Conservation (phyloP, 2,888 invertebrate genomes). For the Bugulina stolonifera region DNA sequence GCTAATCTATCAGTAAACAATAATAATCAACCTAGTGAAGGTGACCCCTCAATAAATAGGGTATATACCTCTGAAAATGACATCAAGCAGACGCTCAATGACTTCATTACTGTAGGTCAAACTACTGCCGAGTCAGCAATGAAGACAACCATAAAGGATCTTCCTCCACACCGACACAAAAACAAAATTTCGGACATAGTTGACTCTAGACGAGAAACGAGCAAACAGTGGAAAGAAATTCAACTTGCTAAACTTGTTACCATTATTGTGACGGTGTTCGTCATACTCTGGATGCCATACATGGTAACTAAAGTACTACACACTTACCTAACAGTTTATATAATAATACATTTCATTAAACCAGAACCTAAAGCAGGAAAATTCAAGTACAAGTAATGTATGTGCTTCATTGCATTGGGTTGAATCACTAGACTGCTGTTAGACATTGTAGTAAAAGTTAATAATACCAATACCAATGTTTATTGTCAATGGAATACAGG, state of each 20-base stretch:
- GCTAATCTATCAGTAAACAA: too few relatives aligned
- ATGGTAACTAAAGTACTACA: conserved; percentile 1
- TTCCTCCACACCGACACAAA: not conserved
- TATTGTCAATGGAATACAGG: too few relatives aligned
- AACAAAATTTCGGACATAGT: not conserved
- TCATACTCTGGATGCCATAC: conserved; percentile 16
- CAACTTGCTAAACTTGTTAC: conserved; percentile 13
- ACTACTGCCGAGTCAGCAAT: not conserved
- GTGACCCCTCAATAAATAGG: not conserved
- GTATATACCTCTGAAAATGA: not conserved
- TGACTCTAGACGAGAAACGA: not conserved
- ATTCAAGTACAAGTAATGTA: too few relatives aligned
- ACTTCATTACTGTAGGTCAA: not conserved
- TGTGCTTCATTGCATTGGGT: too few relatives aligned
- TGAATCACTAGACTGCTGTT: too few relatives aligned
- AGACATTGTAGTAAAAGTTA: too few relatives aligned
- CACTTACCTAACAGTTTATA: too few relatives aligned
- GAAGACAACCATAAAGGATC: not conserved
- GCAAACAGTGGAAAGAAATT: conserved; percentile 3
- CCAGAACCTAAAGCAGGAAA: too few relatives aligned
- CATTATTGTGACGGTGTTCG: conserved; percentile 8
- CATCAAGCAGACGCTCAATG: not conserved
- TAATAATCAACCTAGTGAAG: too few relatives aligned
- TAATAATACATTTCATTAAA: too few relatives aligned
- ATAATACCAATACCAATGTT: too few relatives aligned